phyloP scores from a whole-genome alignment of 2,888 invertebrate species.

The Euclidia mi region DNA sequence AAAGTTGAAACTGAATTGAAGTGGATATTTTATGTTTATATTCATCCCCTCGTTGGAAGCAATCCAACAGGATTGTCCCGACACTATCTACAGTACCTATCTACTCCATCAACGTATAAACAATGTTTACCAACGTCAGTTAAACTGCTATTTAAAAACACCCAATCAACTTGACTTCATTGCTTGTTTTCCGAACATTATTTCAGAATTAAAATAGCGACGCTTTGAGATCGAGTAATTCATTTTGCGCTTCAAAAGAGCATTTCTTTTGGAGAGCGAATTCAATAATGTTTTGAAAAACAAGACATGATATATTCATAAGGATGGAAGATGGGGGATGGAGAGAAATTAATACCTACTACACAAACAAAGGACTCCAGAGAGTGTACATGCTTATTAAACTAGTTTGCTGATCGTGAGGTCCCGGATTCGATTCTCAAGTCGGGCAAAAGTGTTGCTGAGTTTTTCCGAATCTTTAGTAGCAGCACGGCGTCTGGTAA shows the following conservation, averaged over 20 bases:
- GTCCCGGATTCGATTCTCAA: too few relatives aligned
- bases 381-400: too few relatives aligned
- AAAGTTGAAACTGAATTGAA: constrained; percentile 5
- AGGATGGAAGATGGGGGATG: too few relatives aligned
- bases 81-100: too few relatives aligned
- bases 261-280: not conserved
- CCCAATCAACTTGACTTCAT: not conserved
- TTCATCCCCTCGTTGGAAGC: constrained; percentile 1
- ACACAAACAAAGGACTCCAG: too few relatives aligned
- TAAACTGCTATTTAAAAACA: not conserved
- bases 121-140: constrained; percentile 1
- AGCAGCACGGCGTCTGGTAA: too few relatives aligned
- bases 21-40: constrained; percentile 12
- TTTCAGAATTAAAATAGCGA: not conserved
- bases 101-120: constrained; percentile 4
- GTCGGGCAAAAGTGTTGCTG: too few relatives aligned
- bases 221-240: not conserved
- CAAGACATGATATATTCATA: too few relatives aligned
- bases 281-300: too few relatives aligned
- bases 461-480: too few relatives aligned
- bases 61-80: constrained; percentile 5
- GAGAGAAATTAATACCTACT: too few relatives aligned
- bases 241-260: not conserved
- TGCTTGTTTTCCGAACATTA: not conserved
- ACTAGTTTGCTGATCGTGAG: too few relatives aligned